phyloP scores from a whole-genome alignment of 35 echinoderm and acorn worm genomes.

The Amphiura filiformis region DNA sequence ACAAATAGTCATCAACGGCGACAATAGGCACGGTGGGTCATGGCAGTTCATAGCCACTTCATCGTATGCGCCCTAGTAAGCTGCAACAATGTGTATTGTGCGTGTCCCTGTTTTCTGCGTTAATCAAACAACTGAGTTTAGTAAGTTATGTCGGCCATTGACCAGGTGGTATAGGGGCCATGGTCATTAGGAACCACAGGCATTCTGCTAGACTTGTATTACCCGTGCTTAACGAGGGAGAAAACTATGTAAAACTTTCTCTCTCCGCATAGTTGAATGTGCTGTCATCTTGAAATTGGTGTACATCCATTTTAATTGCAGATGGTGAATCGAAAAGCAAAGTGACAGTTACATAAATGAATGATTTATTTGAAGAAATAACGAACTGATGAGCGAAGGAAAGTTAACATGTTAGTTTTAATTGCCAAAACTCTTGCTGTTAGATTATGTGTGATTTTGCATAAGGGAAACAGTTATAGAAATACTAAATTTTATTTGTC shows the following conservation, averaged over 20 bases:
- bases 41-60: background rate
- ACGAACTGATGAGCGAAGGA: no score
- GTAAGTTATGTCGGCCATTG: background rate
- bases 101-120: background rate
- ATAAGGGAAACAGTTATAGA: no score
- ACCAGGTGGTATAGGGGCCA: background rate
- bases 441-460: no score
- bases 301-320: no score
- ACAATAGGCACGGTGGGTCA: background rate
- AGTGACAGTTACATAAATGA: no score
- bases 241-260: background rate
- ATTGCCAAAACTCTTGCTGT: no score
- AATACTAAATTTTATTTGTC: no score
- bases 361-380: no score
- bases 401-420: no score
- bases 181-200: background rate
- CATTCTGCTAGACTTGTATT: background rate
- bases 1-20: background rate
- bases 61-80: background rate
- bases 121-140: background rate
- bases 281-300: background rate
- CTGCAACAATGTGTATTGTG: background rate
- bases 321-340: no score
- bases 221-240: background rate
- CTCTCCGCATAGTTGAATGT: background rate